A percentile compares a stretch with the other conserved stretches of the same genome.
Conservation (phyloP, 2,113 vertebrate species). For the Marmota flaviventris region DNA sequence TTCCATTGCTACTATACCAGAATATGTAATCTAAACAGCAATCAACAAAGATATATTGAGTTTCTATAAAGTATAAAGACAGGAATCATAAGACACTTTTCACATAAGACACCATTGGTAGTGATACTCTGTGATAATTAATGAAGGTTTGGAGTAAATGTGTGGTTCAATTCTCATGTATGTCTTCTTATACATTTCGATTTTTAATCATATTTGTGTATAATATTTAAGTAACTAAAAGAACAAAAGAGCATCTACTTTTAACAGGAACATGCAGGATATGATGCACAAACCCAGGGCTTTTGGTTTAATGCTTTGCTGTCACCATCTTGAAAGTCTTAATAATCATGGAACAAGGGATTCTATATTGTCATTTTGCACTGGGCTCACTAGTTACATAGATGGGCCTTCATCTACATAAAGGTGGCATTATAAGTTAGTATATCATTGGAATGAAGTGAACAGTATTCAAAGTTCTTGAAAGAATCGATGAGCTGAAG, state of each 20-base stretch:
- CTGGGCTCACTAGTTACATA: not conserved
- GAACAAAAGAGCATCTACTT: not conserved
- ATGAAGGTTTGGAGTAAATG: not conserved
- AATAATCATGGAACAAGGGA: not conserved
- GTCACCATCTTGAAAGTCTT: not conserved
- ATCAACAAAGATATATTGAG: not conserved
- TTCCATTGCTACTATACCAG: not conserved
- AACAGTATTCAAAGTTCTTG: not conserved
- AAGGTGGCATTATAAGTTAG: not conserved
- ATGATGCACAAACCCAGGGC: not conserved
- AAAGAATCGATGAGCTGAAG: not conserved
- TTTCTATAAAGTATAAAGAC: not conserved
- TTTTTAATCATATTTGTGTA: not conserved
- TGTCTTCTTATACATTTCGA: not conserved
- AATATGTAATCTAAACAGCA: not conserved
- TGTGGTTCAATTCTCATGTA: not conserved
- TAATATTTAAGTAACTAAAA: not conserved
- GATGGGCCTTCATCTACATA: not conserved
- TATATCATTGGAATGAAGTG: not conserved
- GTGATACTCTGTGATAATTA: not conserved
- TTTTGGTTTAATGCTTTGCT: not conserved
- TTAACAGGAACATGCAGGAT: not conserved
- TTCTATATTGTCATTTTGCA: not conserved
- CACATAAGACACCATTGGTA: not conserved
- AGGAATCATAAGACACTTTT: not conserved